Conservation (phyloP, 2,797 vertebrate genomes). For the Sternarchorhynchus goeldii region DNA sequence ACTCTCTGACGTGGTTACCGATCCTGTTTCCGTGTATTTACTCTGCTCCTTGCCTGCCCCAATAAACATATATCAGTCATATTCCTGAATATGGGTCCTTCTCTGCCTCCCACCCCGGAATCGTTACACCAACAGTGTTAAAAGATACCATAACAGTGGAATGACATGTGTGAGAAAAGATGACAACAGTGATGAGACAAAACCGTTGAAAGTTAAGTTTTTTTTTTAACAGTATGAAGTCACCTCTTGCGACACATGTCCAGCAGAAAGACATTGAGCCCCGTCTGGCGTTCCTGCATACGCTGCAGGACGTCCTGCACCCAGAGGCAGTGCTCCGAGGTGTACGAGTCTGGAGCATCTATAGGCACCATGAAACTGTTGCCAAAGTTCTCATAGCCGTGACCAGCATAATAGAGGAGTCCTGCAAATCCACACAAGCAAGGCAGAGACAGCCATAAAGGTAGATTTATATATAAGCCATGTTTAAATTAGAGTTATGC, state of each 20-base stretch:
- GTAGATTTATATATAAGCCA: neutral
- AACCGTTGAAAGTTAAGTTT: neutral
- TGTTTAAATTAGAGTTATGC: neutral
- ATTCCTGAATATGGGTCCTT: no score
- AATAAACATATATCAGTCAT: no score
- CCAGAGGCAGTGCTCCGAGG: constrained; percentile 82
- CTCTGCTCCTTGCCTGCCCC: no score
- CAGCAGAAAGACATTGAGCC: constrained; percentile 85
- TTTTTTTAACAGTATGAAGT: neutral
- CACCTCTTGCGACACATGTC: constrained; percentile 92
- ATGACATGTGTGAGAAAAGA: no score
- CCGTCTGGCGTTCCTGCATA: constrained; percentile 84
- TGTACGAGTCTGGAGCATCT: constrained; percentile 80
- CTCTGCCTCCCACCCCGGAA: no score
- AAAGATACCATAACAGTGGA: no score
- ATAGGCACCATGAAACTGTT: constrained; percentile 92
- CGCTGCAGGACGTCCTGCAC: constrained; percentile 81
- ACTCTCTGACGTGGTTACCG: no score
- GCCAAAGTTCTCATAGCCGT: constrained; percentile 87
- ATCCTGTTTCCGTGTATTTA: no score
- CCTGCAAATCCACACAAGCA: constrained; percentile 65
- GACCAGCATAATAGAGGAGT: constrained; percentile 87
- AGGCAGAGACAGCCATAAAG: constrained; percentile 14
- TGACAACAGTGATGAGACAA: no score
- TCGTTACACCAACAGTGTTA: neutral